These are phyloP conservation scores for Leptinotarsa undecemlineata DNA, from an alignment of 1,140 invertebrate genomes.

Conservation along the genomic window DNA sequence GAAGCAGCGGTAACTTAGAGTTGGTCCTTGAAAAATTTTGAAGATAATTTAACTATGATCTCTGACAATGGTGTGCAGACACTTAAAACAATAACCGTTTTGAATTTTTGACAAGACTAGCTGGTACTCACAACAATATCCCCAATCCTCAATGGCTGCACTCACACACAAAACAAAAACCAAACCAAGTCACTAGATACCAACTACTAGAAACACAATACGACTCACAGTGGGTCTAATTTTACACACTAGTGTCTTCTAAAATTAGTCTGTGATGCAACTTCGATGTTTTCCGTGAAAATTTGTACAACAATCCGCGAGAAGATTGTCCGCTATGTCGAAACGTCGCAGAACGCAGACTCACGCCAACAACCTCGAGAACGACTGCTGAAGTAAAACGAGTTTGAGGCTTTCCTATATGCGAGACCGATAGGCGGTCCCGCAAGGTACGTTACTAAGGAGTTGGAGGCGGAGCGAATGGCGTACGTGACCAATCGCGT, in stretches of 20 bases:
- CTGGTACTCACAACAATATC: background rate
- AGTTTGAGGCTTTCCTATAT: constrained; percentile 41
- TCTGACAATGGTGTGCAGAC: no score
- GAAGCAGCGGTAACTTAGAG: no score
- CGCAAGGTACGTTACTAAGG: constrained; percentile 36
- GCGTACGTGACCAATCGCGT: constrained; percentile 32
- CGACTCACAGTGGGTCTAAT: background rate
- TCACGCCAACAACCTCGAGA: constrained; percentile 1
- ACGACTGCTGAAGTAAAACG: constrained; percentile 36
- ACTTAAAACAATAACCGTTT: no score
- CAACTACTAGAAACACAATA: background rate
- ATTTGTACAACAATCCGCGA: background rate
- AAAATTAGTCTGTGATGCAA: constrained; percentile 6
- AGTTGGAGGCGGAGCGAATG: constrained; percentile 31
- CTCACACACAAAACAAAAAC: background rate
- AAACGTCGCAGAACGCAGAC: background rate
- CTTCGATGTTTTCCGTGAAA: background rate
- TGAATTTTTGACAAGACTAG: no score
- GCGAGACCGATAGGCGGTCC: constrained; percentile 34
- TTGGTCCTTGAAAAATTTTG: no score
- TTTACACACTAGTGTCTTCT: constrained; percentile 3
- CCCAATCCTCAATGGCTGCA: background rate
- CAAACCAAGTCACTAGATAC: background rate
- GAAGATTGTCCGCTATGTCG: background rate
- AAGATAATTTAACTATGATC: no score